These are phyloP conservation scores for Thalassoma bifasciatum DNA, from an alignment of 2,113 vertebrate genomes.

Conservation along the genomic window DNA sequence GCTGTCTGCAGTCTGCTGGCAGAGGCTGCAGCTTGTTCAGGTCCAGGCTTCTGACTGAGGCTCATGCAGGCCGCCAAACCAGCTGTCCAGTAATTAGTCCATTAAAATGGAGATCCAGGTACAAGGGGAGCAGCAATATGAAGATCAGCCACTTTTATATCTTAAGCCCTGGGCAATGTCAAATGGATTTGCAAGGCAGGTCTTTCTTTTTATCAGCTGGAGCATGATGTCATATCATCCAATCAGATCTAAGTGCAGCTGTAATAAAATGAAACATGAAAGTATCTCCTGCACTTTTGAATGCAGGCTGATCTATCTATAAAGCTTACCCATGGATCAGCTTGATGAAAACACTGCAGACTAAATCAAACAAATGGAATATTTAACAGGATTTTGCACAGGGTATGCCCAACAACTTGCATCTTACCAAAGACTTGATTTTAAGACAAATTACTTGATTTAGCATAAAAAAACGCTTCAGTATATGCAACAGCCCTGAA, in stretches of 20 bases:
- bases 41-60: constrained; percentile 42
- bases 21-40: constrained; percentile 52
- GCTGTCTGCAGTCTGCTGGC: constrained; percentile 55
- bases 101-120: constrained; percentile 83
- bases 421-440: background rate
- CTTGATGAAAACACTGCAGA: background rate
- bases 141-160: constrained; percentile 76
- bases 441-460: no score
- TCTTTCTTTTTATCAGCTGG: constrained; percentile 26
- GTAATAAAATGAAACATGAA: background rate
- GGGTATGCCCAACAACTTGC: no score
- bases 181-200: constrained; percentile 32
- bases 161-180: constrained; percentile 68
- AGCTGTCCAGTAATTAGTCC: constrained; percentile 73
- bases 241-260: constrained; percentile 1
- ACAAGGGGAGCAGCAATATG: constrained; percentile 64
- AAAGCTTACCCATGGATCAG: background rate
- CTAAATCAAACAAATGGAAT: no score
- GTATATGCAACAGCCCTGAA: no score
- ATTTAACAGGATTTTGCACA: no score
- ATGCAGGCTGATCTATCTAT: no score
- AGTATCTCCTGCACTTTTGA: background rate
- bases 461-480: no score
- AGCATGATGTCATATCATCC: constrained; percentile 12
- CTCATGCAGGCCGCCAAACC: constrained; percentile 5